These are phyloP conservation scores for Alviniconcha marisindica DNA, from an alignment of 1,140 invertebrate species.

Conservation along the genomic window DNA sequence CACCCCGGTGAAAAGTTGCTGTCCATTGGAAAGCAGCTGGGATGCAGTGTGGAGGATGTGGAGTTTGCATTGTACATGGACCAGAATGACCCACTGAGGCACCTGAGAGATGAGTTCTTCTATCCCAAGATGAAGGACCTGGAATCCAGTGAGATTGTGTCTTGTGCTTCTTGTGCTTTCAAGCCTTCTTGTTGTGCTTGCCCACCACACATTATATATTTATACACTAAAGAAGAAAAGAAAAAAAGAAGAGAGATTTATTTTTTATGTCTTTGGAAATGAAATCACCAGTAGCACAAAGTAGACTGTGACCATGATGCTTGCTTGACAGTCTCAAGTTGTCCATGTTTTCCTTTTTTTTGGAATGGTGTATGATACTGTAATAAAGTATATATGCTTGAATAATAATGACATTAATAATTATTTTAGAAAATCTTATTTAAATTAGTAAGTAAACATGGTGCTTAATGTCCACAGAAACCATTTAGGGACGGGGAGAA, in stretches of 20 bases:
- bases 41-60: slow-evolving; percentile 53
- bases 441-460: too few species aligned
- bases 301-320: too few species aligned
- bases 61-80: slow-evolving; percentile 76
- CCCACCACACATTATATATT: neutral
- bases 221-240: neutral
- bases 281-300: too few species aligned
- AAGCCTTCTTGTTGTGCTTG: neutral
- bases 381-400: too few species aligned
- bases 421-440: too few species aligned
- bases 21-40: slow-evolving; percentile 47
- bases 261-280: neutral
- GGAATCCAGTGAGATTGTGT: slow-evolving; percentile 69
- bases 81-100: slow-evolving; percentile 70
- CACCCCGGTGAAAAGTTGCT: slow-evolving; percentile 55
- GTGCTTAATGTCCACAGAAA: too few species aligned
- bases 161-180: neutral
- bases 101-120: slow-evolving; percentile 72
- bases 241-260: neutral
- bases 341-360: too few species aligned
- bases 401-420: too few species aligned
- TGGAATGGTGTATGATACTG: too few species aligned
- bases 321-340: too few species aligned
- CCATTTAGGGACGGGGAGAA: too few species aligned
- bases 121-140: slow-evolving; percentile 77